Conservation (phyloP, 2,113 vertebrate genomes). For the Centropristis striata region DNA sequence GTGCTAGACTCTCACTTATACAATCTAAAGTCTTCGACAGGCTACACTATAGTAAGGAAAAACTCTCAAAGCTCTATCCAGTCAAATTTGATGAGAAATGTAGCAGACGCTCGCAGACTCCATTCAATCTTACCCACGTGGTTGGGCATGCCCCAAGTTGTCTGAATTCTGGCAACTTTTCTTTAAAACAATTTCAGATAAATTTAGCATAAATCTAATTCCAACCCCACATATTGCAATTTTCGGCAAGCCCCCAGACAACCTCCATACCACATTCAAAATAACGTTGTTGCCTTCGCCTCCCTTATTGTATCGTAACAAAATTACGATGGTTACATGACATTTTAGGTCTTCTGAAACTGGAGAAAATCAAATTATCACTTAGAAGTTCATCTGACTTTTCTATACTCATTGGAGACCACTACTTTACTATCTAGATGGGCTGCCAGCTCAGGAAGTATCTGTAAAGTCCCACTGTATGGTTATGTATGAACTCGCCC, state of each 20-base stretch:
- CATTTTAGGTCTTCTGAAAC: not conserved
- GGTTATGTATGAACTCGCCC: no score
- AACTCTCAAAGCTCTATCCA: not conserved
- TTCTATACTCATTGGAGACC: no score
- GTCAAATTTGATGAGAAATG: no score
- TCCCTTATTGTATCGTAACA: not conserved
- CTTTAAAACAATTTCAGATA: not conserved
- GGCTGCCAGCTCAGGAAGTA: no score
- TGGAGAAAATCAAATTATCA: not conserved
- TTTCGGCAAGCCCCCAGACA: not conserved
- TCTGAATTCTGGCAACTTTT: not conserved
- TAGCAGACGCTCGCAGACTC: no score
- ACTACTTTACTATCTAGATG: no score
- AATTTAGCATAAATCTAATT: not conserved
- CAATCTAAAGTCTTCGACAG: not conserved
- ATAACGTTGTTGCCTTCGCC: not conserved
- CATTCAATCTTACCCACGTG: no score
- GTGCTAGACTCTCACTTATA: not conserved
- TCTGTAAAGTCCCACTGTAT: no score
- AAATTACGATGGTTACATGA: not conserved
- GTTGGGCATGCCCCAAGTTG: no score
- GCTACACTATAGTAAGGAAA: not conserved
- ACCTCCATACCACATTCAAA: not conserved
- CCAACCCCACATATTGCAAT: not conserved
- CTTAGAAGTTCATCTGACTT: no score